Evolutionary conservation across 1,140 invertebrate genomes (phyloP).

Genomic region (Subanguina moxae): DNA sequence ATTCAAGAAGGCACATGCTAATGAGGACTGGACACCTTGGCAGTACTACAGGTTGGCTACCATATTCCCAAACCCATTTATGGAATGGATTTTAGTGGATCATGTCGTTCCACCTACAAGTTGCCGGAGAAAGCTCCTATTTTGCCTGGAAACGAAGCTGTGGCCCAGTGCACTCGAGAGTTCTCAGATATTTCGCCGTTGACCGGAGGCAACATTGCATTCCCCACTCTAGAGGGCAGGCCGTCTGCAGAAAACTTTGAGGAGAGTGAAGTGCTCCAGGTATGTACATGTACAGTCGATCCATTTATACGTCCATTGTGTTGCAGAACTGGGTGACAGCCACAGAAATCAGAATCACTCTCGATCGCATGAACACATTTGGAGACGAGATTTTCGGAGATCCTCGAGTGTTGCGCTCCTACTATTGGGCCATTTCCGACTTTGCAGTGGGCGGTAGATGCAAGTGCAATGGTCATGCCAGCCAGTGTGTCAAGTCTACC

Average conservation of each 20-base stretch:
- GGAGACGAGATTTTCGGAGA: constrained; percentile 95
- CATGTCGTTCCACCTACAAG: constrained; percentile 82
- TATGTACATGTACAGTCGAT: constrained; percentile 67
- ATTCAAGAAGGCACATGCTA: constrained; percentile 71
- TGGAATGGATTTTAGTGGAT: constrained; percentile 65
- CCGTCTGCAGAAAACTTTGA: constrained; percentile 87
- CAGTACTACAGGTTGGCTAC: constrained; percentile 77
- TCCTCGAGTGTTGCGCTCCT: constrained; percentile 81
- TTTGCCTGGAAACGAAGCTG: constrained; percentile 70
- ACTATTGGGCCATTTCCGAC: constrained; percentile 95
- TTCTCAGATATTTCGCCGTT: constrained; percentile 95
- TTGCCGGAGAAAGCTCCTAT: constrained; percentile 68
- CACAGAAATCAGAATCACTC: constrained; percentile 79
- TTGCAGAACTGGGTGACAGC: constrained; percentile 92
- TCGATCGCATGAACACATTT: constrained; percentile 90
- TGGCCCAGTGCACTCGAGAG: constrained; percentile 89
- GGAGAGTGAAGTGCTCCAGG: constrained; percentile 75
- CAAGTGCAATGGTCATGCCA: constrained; percentile 95
- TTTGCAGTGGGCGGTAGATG: constrained; percentile 87
- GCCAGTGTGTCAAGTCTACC: constrained; percentile 72
- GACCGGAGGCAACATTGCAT: constrained; percentile 87
- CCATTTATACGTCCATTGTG: background rate
- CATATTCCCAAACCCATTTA: background rate
- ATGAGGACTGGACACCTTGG: constrained; percentile 84
- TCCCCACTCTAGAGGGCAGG: constrained; percentile 87